These are phyloP conservation scores for Herminia tarsipennalis DNA, from an alignment of 2,888 invertebrate genomes.

Conservation along the genomic window DNA sequence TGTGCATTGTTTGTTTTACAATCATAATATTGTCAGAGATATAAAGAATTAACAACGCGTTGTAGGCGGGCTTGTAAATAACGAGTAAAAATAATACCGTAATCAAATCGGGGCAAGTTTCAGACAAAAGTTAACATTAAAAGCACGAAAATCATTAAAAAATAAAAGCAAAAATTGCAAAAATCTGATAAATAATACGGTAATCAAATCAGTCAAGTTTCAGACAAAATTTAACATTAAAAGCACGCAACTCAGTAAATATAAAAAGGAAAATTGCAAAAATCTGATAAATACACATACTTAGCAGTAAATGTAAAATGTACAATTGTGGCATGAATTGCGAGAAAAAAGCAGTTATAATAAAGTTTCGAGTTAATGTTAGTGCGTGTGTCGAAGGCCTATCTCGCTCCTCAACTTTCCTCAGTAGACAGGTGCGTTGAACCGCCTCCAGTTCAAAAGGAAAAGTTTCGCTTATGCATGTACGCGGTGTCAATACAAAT, in stretches of 20 bases:
- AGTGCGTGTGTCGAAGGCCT: slow-evolving; percentile 43
- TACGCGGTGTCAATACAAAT: slow-evolving; percentile 34
- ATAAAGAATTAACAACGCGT: no score
- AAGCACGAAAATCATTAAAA: no score
- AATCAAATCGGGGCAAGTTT: no score
- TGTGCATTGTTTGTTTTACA: no score
- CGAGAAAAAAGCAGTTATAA: slow-evolving; percentile 22
- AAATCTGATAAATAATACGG: no score
- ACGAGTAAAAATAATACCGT: not conserved
- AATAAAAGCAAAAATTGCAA: no score
- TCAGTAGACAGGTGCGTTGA: slow-evolving; percentile 59
- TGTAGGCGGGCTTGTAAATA: no score
- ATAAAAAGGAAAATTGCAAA: slow-evolving; percentile 12
- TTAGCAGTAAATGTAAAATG: slow-evolving; percentile 26
- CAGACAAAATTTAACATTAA: no score
- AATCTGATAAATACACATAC: not conserved
- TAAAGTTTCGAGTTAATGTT: slow-evolving; percentile 38
- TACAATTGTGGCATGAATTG: slow-evolving; percentile 8
- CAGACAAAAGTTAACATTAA: no score
- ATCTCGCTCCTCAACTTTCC: slow-evolving; percentile 71
- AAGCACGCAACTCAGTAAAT: slow-evolving; percentile 10
- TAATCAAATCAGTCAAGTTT: no score
- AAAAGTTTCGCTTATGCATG: slow-evolving; percentile 57
- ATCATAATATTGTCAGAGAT: no score
- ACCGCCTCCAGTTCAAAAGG: slow-evolving; percentile 60